phyloP scores from a whole-genome alignment of 1,140 invertebrate genomes.

The Drosophila ambigua region DNA sequence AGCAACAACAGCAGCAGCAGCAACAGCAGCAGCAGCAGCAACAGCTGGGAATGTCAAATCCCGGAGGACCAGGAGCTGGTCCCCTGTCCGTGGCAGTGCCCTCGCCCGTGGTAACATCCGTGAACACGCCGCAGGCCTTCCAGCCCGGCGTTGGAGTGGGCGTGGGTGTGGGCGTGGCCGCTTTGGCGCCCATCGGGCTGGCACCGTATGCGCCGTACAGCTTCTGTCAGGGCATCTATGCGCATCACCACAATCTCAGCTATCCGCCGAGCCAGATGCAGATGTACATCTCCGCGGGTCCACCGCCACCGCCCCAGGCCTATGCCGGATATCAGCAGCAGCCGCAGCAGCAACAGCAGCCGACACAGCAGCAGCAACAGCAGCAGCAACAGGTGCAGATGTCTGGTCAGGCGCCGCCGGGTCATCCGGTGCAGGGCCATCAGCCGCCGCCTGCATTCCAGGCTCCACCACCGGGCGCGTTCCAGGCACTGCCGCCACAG shows the following conservation, averaged over 20 bases:
- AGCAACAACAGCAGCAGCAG: conserved; percentile 55
- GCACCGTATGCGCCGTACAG: conserved; percentile 77
- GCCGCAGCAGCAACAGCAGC: conserved; percentile 44
- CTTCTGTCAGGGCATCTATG: conserved; percentile 80
- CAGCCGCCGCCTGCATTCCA: conserved; percentile 60
- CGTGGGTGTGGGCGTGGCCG: conserved; percentile 72
- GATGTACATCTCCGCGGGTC: conserved; percentile 84
- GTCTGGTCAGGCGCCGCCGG: conserved; percentile 55
- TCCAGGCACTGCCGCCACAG: conserved; percentile 78
- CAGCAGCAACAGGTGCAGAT: conserved; percentile 65
- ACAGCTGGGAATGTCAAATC: conserved; percentile 46
- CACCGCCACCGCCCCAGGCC: conserved; percentile 84
- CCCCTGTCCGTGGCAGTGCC: conserved; percentile 50
- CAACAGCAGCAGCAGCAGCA: conserved; percentile 83
- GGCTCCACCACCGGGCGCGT: conserved; percentile 59
- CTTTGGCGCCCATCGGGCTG: conserved; percentile 75
- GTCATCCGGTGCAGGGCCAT: conserved; percentile 52
- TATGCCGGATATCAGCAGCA: conserved; percentile 76
- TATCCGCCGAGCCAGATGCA: conserved; percentile 84
- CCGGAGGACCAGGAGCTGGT: conserved; percentile 37
- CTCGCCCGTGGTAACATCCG: conserved; percentile 86
- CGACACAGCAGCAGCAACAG: conserved; percentile 56
- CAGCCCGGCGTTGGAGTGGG: conserved; percentile 83
- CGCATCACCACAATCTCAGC: conserved; percentile 78
- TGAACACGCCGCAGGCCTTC: conserved; percentile 84